Evolutionary conservation across 1,140 invertebrate species (phyloP), one percentile per base, ranked within the genome.

Genomic region (Diabrotica undecimpunctata): DNA sequence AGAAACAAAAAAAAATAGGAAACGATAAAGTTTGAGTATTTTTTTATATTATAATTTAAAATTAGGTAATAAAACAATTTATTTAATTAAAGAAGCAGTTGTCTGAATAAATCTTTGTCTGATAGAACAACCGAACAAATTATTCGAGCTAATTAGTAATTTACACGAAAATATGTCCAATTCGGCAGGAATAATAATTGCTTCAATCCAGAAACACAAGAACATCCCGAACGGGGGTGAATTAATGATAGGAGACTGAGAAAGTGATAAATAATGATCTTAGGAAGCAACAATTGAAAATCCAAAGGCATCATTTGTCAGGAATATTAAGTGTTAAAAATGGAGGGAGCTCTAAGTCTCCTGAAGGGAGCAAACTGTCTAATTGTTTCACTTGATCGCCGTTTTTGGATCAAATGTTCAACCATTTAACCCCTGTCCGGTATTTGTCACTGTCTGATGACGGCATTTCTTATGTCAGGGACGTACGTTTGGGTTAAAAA

Each of bases 381-480:
- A 65, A 65, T 65, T 65, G 55, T 65, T 65, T 65, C 64, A 65
- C 58, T 54, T 64, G 58, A 25, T 25, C 25, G 25, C 25, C 25
- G 25, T 25, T 25, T 25, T 25, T 25, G 25, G 71, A 74, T 74
- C 70, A 74, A 72, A 74, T 69, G 67, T 65, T 71, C 62, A 63
- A 60, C 66, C 68, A 67, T 71, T 74, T 68, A 73, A 73, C 73
- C 71, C 25, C 25, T 25, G 66, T 71, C 68, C 68, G 64, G 66
- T 66, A 75, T 75, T 75, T 73, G 73, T 75, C 72, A 75, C 71
- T 75, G 73, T 75, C 73, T 62, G 56, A 59, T 57, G 60, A 69
- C 57, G 57, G 62, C 69, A 65, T 74, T 72, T 73, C 66, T 72
- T 70, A 67, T 66, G 64, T 67, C 72, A 75, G 73, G 68, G 71